A percentile compares a stretch with the other conserved stretches of the same genome.
Evolutionary conservation across 2,113 vertebrate genomes (phyloP).

Genomic region (Picathartes gymnocephalus): DNA sequence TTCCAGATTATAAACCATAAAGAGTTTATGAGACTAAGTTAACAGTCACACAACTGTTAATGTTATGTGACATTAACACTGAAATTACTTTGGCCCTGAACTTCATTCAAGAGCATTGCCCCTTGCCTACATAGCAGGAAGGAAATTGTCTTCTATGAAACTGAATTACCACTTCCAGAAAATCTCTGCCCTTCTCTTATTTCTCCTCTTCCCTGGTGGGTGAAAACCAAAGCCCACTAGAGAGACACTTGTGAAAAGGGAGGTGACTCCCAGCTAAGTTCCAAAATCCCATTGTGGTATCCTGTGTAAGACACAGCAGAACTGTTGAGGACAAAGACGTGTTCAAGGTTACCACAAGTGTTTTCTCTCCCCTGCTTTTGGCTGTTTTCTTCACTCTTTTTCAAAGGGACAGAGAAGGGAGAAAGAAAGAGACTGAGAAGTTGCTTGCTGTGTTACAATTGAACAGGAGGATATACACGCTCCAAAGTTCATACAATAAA

Average conservation of each 20-base stretch:
- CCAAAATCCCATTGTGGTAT: not conserved
- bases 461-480: not conserved
- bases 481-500: not conserved
- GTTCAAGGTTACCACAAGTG: not conserved
- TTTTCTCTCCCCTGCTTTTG: not conserved
- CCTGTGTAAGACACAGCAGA: not conserved
- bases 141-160: not conserved
- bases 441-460: not conserved
- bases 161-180: not conserved
- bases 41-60: not conserved
- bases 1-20: not conserved
- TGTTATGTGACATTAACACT: not conserved
- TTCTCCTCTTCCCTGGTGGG: not conserved
- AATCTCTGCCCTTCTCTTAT: not conserved
- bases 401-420: not conserved
- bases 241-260: not conserved
- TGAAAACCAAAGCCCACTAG: not conserved
- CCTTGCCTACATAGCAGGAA: not conserved
- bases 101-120: not conserved
- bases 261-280: not conserved
- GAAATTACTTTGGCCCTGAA: not conserved
- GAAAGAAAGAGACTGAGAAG: not conserved
- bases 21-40: not conserved
- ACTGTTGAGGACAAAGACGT: not conserved
- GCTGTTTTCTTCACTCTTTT: not conserved